Evolutionary conservation across 2,888 invertebrate species (phyloP), one percentile per base, ranked within the genome.

Genomic region (Eucriotettix oculatus): DNA sequence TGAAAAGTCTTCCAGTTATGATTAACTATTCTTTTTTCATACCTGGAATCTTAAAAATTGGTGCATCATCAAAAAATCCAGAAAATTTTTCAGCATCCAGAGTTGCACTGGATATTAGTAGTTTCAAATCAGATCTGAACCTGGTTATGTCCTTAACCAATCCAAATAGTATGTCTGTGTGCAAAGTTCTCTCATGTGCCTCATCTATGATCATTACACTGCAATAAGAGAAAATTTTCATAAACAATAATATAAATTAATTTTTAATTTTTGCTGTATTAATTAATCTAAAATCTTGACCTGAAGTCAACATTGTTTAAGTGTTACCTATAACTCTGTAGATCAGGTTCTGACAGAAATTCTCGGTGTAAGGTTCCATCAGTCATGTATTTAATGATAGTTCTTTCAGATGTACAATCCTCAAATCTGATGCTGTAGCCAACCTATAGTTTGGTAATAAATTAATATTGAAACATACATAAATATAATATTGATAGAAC

Each of bases 151-250:
- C 97, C 76, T 92, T 92, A 0, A 99, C 95, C 58, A 99, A 78
- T 1, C 99, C 99, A 76, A 99, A 99, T 48, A 99, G 77, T 68
- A 99, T 93, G 72, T 99, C 99, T 1, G 99, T 99, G 71, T 99
- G 98, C 1, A 99, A 77, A 0, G 99, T 99, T 53, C 99, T 79
- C 73, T 99, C 99, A 75, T 99, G 99, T 64, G 99, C 99, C 77
- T 99, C 99, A 73, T 99, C 99, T 70, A 99, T 95, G 61, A 99
- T 99, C 88, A 99, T 91, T 0, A 97, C 97, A 77, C 92, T 95
- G 65, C 14, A 66, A 66, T 53, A 29, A 57, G 63, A 43, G 7
- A 42, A 57, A 11, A 9, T 1, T 43, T 43, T 16, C 10, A 56
- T 14, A 29, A 56, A 56, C 16, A 56, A 5, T 14, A 17, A 54